Evolutionary conservation across 1,140 invertebrate genomes (phyloP).

Genomic region (Drosophila ercepeae): DNA sequence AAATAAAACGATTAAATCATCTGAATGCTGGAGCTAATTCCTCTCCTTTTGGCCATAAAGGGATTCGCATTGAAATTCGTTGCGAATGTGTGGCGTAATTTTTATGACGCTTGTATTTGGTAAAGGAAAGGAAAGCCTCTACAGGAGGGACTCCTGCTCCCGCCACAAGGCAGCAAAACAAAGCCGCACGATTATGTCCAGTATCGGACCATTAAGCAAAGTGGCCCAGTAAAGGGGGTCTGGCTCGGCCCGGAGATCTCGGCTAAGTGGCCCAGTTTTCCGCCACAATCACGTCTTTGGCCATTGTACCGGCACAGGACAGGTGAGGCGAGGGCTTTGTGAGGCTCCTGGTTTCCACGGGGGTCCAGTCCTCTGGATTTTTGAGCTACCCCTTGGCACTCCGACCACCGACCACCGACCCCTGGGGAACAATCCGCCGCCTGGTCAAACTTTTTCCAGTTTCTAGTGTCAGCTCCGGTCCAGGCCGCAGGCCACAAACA

Average conservation of each 20-base stretch:
- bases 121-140: too few relatives aligned
- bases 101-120: conserved; percentile 22
- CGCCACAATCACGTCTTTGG: not conserved
- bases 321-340: not conserved
- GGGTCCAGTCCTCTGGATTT: not conserved
- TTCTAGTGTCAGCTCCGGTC: conserved; percentile 35
- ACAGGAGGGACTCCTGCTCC: too few relatives aligned
- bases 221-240: conserved; percentile 9
- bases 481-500: conserved; percentile 39
- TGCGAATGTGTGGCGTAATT: not conserved
- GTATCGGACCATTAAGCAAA: conserved; percentile 30
- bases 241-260: not conserved
- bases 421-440: conserved; percentile 35
- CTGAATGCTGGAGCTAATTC: not conserved
- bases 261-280: not conserved
- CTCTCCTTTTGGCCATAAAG: conserved; percentile 6
- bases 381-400: not conserved
- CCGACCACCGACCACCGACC: not conserved
- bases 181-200: conserved; percentile 11
- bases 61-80: conserved; percentile 7
- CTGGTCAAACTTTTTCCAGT: conserved; percentile 30
- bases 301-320: not conserved
- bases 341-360: not conserved
- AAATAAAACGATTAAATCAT: not conserved
- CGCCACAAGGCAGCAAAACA: not conserved